These are phyloP conservation scores for Lacerta viridis DNA, from an alignment of 2,797 vertebrate genomes.

Conservation along the genomic window DNA sequence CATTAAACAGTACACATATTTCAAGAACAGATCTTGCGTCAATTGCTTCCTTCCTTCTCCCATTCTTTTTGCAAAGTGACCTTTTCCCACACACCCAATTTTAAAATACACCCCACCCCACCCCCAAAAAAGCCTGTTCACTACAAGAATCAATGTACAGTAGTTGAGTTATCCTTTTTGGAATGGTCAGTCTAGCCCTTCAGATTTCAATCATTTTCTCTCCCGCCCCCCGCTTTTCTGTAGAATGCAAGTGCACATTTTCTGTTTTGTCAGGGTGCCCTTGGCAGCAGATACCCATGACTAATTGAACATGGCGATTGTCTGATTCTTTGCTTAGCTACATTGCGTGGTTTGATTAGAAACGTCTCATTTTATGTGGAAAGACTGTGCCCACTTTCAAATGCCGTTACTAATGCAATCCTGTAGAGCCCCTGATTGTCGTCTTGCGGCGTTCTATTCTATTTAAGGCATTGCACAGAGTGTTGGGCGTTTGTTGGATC, in stretches of 20 bases:
- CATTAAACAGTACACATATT: not conserved
- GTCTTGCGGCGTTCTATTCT: not conserved
- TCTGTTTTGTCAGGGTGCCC: conserved; percentile 8
- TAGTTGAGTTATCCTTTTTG: not conserved
- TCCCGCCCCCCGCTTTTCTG: not conserved
- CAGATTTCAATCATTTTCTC: not conserved
- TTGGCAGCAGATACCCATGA: not conserved
- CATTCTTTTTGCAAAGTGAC: not conserved
- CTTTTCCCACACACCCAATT: not conserved
- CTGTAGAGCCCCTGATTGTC: not conserved
- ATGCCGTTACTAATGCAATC: not conserved
- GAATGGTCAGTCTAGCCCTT: not conserved
- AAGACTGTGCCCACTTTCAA: not conserved
- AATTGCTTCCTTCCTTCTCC: no score
- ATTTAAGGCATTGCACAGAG: not conserved
- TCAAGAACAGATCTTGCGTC: not conserved
- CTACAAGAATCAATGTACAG: not conserved
- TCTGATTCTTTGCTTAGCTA: not conserved
- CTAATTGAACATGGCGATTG: not conserved
- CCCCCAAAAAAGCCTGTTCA: not conserved
- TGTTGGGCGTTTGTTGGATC: not conserved
- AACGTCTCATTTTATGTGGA: not conserved
- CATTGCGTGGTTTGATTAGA: not conserved
- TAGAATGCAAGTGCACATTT: not conserved
- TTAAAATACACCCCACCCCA: not conserved